Evolutionary conservation across 2,888 invertebrate genomes (phyloP).

Genomic region (Xanthorhoe designata): DNA sequence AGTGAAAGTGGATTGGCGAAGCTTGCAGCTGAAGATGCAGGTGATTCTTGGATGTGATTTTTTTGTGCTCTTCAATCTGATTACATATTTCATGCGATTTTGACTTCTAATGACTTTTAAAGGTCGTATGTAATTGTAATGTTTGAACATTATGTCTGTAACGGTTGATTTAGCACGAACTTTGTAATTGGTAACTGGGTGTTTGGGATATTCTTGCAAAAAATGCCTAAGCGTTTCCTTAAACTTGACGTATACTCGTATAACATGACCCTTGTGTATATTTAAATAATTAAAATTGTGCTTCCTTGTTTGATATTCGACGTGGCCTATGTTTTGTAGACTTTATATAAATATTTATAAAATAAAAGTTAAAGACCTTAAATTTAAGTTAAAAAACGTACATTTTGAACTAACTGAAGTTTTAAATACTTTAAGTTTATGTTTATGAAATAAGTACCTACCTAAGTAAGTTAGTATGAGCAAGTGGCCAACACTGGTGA

Average conservation of each 20-base stretch:
- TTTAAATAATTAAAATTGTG: constrained; percentile 8
- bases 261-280: neutral
- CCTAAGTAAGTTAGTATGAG: too few relatives aligned
- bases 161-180: constrained; percentile 36
- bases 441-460: too few relatives aligned
- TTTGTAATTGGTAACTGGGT: constrained; percentile 28
- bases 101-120: constrained; percentile 45
- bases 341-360: neutral
- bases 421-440: too few relatives aligned
- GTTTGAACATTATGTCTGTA: constrained; percentile 27
- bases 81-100: constrained; percentile 32
- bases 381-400: too few relatives aligned
- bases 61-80: constrained; percentile 29
- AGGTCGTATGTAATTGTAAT: constrained; percentile 52
- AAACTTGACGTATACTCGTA: constrained; percentile 10
- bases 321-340: neutral
- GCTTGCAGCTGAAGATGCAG: constrained; percentile 33
- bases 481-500: too few relatives aligned
- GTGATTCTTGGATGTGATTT: constrained; percentile 30
- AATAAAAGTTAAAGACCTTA: too few relatives aligned
- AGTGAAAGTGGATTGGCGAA: constrained; percentile 18
- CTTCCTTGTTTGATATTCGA: constrained; percentile 7
- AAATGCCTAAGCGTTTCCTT: constrained; percentile 25
- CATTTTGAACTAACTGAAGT: too few relatives aligned
- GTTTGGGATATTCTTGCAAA: constrained; percentile 19